These are phyloP conservation scores for Hylaeus anthracinus DNA, from an alignment of 1,140 invertebrate species.

Conservation along the genomic window DNA sequence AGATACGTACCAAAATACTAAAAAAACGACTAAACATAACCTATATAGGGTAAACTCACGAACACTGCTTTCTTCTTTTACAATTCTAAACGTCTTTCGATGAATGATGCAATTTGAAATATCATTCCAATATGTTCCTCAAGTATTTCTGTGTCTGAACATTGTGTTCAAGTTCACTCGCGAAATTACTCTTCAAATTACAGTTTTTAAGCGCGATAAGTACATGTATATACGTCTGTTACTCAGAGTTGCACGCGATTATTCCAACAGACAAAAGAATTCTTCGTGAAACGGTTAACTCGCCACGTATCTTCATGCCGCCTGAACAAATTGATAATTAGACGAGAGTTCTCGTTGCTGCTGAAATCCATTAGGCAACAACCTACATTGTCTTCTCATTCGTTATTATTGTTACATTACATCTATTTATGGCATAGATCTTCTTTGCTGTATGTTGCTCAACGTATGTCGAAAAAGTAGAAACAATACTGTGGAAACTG, in stretches of 20 bases:
- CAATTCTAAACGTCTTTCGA: background rate
- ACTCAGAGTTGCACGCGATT: background rate
- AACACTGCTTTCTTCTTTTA: no score
- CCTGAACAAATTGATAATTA: background rate
- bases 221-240: background rate
- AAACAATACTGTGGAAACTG: background rate
- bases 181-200: background rate
- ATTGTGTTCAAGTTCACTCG: background rate
- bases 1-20: no score
- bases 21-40: no score
- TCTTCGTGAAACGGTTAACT: background rate
- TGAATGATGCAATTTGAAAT: slow-evolving; percentile 2
- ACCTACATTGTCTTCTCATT: no score
- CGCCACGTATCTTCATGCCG: background rate
- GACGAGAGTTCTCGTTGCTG: background rate
- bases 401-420: no score
- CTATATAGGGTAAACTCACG: no score
- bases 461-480: no score
- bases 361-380: background rate
- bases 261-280: background rate
- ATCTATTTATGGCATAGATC: background rate
- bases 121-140: background rate
- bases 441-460: background rate
- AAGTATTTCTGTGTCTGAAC: background rate
- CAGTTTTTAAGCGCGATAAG: background rate